Conservation (phyloP, 2,888 invertebrate species). For the Agrochola lychnidis region DNA sequence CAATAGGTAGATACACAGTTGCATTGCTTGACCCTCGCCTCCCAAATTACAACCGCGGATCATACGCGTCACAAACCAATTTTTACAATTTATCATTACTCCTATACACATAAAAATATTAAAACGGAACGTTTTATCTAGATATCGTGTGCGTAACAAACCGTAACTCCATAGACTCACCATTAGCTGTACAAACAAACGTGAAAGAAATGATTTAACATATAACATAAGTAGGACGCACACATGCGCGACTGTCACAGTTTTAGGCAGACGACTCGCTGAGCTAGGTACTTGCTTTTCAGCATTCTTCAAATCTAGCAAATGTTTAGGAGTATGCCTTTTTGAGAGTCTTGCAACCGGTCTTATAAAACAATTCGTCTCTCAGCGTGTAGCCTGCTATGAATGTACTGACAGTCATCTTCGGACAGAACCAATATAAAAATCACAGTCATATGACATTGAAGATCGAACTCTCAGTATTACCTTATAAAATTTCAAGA, state of each 20-base stretch:
- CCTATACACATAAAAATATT: constrained; percentile 86
- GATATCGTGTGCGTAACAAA: constrained; percentile 84
- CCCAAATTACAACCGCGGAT: constrained; percentile 67
- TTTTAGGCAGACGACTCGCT: constrained; percentile 27
- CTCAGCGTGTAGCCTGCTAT: constrained; percentile 42
- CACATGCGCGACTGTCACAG: constrained; percentile 26
- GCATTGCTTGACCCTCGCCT: constrained; percentile 58
- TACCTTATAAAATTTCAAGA: constrained; percentile 69
- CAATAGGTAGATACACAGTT: constrained; percentile 28
- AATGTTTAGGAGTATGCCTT: not conserved
- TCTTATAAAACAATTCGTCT: not conserved
- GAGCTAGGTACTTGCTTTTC: not conserved
- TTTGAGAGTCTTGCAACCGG: not conserved
- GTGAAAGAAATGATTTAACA: constrained; percentile 39
- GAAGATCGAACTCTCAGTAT: constrained; percentile 63
- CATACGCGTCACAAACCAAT: constrained; percentile 75
- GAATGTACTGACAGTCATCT: constrained; percentile 54
- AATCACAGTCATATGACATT: constrained; percentile 64
- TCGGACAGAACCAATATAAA: constrained; percentile 54
- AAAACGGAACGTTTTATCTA: constrained; percentile 80
- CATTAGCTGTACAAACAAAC: constrained; percentile 81
- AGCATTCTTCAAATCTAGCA: constrained; percentile 2
- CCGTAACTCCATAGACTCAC: constrained; percentile 80
- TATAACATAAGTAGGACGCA: constrained; percentile 39
- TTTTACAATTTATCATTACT: constrained; percentile 78